Percentiles rank a stretch among this genome's conserved stretches.
phyloP scores from a whole-genome alignment of 2,888 invertebrate genomes.

The Drosophila helvetica region DNA sequence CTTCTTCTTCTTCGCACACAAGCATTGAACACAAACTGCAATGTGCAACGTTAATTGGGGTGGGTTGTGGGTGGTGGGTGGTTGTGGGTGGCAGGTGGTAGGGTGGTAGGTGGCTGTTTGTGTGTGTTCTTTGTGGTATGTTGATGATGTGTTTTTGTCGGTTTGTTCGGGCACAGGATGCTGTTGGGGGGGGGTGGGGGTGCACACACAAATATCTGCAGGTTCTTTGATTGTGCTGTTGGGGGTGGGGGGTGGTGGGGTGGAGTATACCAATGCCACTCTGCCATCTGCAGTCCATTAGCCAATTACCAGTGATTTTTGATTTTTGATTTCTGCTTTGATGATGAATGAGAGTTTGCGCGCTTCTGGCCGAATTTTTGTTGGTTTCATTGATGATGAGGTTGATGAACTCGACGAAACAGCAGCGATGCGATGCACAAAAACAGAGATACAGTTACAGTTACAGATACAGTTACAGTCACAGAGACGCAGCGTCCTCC shows the following conservation, averaged over 20 bases:
- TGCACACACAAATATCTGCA: slow-evolving; percentile 40
- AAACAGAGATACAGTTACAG: slow-evolving; percentile 26
- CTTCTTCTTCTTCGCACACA: slow-evolving; percentile 45
- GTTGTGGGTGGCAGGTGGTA: no score
- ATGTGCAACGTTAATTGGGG: slow-evolving; percentile 70
- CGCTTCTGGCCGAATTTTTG: slow-evolving; percentile 62
- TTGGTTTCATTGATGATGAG: slow-evolving; percentile 51
- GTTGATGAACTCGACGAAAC: slow-evolving; percentile 55
- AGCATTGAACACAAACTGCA: slow-evolving; percentile 75
- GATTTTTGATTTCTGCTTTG: slow-evolving; percentile 60
- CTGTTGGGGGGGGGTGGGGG: slow-evolving; percentile 24
- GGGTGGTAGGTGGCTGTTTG: slow-evolving; percentile 11
- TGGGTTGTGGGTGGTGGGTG: slow-evolving; percentile 13
- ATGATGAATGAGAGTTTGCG: slow-evolving; percentile 60
- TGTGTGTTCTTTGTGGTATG: slow-evolving; percentile 21
- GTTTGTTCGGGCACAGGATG: slow-evolving; percentile 1
- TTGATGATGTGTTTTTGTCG: slow-evolving; percentile 44
- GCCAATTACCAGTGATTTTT: slow-evolving; percentile 75
- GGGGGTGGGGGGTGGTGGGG: neutral
- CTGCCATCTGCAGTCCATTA: slow-evolving; percentile 57
- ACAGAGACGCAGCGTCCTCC: neutral
- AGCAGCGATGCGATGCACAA: slow-evolving; percentile 29
- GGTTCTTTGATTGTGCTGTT: slow-evolving; percentile 22
- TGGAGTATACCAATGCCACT: neutral
- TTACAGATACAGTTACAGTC: slow-evolving; percentile 32